phyloP scores from a whole-genome alignment of 2,888 invertebrate species.

The Pharmacophagus antenor region DNA sequence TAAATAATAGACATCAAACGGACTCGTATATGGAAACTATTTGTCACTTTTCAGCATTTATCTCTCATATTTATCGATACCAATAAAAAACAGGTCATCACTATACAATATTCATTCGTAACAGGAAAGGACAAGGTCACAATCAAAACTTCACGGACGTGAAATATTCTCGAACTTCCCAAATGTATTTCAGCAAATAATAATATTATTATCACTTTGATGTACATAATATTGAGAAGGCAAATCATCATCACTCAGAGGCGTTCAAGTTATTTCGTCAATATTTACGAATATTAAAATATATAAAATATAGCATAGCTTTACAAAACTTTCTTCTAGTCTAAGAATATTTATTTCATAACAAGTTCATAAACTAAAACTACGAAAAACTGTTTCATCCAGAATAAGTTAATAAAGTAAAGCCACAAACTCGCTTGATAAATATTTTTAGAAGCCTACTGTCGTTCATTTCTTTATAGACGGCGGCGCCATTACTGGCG shows the following conservation, averaged over 20 bases:
- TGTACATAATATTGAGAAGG: background rate
- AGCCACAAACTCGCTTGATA: background rate
- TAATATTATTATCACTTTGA: background rate
- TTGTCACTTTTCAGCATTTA: too few species aligned
- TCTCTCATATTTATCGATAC: background rate
- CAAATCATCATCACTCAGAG: too few species aligned
- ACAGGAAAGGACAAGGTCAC: background rate
- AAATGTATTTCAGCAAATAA: background rate
- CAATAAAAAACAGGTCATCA: background rate
- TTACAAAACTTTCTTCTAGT: too few species aligned
- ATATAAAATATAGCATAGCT: too few species aligned
- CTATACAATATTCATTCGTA: background rate
- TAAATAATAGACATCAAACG: too few species aligned
- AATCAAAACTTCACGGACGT: background rate
- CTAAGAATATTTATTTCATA: too few species aligned
- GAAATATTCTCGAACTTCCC: background rate
- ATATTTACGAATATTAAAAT: too few species aligned
- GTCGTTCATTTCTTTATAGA: constrained; percentile 12
- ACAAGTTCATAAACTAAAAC: too few species aligned
- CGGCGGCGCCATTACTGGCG: constrained; percentile 22
- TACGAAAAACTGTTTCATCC: too few species aligned
- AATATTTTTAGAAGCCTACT: constrained; percentile 6
- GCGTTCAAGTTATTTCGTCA: too few species aligned
- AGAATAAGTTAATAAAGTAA: too few species aligned
- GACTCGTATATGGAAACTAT: too few species aligned